Evolutionary conservation across 53 echinoderm and acorn worm genomes (phyloP).

Genomic region (Paracentrotus lividus): DNA sequence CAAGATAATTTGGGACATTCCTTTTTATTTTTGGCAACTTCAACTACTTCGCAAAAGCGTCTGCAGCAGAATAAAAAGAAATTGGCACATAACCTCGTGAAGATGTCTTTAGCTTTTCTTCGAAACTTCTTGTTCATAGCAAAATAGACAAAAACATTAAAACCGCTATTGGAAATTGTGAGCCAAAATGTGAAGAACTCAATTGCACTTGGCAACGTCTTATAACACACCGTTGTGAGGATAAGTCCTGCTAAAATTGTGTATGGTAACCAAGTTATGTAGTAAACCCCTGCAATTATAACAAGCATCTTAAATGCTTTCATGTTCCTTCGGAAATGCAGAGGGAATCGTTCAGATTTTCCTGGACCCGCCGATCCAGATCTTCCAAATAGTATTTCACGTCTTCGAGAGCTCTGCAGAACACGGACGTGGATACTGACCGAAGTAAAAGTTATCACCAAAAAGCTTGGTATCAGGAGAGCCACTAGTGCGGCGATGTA

Average conservation of each 20-base stretch:
- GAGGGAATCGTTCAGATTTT: background rate
- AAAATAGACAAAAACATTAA: conserved; percentile 71
- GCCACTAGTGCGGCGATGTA: conserved; percentile 59
- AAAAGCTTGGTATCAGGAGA: conserved; percentile 67
- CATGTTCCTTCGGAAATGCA: conserved; percentile 65
- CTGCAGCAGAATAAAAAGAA: background rate
- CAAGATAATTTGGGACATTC: background rate
- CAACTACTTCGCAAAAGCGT: background rate
- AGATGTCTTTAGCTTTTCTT: conserved; percentile 27
- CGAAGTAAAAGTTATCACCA: conserved; percentile 68
- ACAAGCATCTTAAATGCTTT: conserved; percentile 72
- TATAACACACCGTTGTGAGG: conserved; percentile 8
- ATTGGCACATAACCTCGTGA: background rate
- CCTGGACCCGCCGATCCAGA: background rate
- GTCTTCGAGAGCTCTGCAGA: conserved; percentile 46
- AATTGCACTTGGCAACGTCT: background rate
- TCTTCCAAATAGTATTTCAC: conserved; percentile 58
- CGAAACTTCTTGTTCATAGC: conserved; percentile 73
- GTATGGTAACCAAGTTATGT: conserved; percentile 73
- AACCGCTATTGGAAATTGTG: conserved; percentile 68
- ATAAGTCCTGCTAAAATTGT: conserved; percentile 42
- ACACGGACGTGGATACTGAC: conserved; percentile 49
- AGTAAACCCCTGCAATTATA: conserved; percentile 69
- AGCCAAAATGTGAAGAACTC: conserved; percentile 68
- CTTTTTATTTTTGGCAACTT: background rate